These are phyloP conservation scores for Peucedramus taeniatus DNA, from an alignment of 2,113 vertebrate species.

Conservation along the genomic window DNA sequence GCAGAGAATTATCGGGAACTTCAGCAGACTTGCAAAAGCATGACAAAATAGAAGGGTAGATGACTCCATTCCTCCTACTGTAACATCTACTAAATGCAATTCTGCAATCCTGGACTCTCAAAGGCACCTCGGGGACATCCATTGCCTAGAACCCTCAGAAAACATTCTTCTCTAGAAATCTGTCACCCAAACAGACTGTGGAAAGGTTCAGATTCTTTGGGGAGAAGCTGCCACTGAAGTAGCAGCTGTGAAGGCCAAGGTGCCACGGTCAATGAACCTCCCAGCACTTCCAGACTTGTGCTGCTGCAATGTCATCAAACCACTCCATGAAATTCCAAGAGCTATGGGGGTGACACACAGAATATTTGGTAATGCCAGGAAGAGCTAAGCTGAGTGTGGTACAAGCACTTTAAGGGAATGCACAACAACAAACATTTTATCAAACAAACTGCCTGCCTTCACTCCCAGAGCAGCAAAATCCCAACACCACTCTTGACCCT, in stretches of 20 bases:
- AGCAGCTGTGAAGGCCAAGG: neutral
- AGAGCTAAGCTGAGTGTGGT: neutral
- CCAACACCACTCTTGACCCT: neutral
- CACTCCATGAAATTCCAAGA: neutral
- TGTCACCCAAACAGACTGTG: neutral
- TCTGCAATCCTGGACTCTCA: neutral
- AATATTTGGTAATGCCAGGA: neutral
- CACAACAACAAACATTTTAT: neutral
- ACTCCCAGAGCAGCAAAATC: neutral
- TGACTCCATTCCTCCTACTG: neutral
- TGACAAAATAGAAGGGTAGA: rapidly evolving
- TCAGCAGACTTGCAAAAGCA: neutral
- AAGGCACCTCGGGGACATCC: neutral
- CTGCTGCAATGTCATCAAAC: neutral
- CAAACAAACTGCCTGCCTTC: neutral
- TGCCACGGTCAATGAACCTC: rapidly evolving
- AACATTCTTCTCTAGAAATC: neutral
- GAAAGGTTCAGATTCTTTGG: neutral
- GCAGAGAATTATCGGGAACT: rapidly evolving
- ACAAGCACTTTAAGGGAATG: neutral
- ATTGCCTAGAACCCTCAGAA: neutral
- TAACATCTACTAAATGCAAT: neutral
- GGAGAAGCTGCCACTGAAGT: neutral
- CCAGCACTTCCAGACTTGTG: neutral
- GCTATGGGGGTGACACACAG: neutral